phyloP scores from a whole-genome alignment of 2,888 invertebrate genomes.

The Phlogophora meticulosa region DNA sequence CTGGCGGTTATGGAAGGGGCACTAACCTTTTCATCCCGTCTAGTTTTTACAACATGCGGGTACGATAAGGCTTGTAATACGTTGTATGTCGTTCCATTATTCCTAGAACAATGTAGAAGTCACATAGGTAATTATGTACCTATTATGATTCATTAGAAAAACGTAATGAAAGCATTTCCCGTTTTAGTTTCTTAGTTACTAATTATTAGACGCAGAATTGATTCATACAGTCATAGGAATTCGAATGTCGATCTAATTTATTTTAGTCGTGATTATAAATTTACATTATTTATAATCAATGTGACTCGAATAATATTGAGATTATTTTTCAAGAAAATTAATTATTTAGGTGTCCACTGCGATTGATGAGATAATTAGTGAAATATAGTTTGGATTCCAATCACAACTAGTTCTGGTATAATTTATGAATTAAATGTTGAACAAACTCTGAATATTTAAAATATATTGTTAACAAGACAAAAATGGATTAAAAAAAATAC shows the following conservation, averaged over 20 bases:
- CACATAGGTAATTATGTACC: constrained; percentile 24
- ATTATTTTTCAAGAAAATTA: constrained; percentile 23
- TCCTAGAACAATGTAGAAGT: constrained; percentile 46
- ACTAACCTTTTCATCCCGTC: constrained; percentile 38
- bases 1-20: constrained; percentile 36
- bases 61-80: constrained; percentile 34
- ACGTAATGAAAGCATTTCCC: constrained; percentile 33
- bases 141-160: constrained; percentile 31
- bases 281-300: constrained; percentile 36
- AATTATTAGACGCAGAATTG: constrained; percentile 8
- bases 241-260: constrained; percentile 19
- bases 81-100: constrained; percentile 29
- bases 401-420: constrained; percentile 45
- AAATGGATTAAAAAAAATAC: not conserved
- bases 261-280: constrained; percentile 14
- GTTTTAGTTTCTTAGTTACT: constrained; percentile 16
- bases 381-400: constrained; percentile 52
- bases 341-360: constrained; percentile 40
- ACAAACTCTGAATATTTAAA: constrained; percentile 7
- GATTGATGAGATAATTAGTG: constrained; percentile 62
- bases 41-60: constrained; percentile 41
- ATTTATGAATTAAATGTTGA: constrained; percentile 46
- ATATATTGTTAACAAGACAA: constrained; percentile 1
- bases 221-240: too few relatives aligned
- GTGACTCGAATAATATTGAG: constrained; percentile 18